A percentile compares a stretch with the other conserved stretches of the same genome.
phyloP scores from a whole-genome alignment of 2,113 vertebrate species.

The Cervus canadensis region DNA sequence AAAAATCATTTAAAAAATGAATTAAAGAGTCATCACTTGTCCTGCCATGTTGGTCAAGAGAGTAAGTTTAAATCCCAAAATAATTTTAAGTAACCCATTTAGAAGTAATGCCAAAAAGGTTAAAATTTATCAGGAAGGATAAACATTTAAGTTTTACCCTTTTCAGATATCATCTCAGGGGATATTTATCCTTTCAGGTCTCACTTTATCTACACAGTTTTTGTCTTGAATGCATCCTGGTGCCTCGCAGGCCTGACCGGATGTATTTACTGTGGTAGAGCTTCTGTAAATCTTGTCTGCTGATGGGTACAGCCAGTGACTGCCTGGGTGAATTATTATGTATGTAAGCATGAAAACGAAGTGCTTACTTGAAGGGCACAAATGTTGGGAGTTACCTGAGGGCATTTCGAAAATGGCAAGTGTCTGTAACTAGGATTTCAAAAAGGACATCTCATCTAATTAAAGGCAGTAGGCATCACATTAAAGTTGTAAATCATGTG shows the following conservation, averaged over 20 bases:
- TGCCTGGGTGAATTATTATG: constrained; percentile 39
- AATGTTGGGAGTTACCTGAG: constrained; percentile 44
- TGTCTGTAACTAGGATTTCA: constrained; percentile 37
- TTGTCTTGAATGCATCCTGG: not conserved
- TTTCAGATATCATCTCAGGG: not conserved
- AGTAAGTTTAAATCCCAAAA: not conserved
- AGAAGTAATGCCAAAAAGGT: constrained; percentile 11
- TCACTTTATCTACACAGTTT: constrained; percentile 39
- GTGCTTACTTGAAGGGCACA: constrained; percentile 39
- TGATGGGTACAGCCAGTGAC: not conserved
- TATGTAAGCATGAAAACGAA: constrained; percentile 1
- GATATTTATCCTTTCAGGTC: constrained; percentile 4
- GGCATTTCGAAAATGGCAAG: constrained; percentile 52
- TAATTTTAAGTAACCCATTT: constrained; percentile 20
- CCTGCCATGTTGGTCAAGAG: not conserved
- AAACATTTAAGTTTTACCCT: not conserved
- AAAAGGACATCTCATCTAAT: constrained; percentile 11
- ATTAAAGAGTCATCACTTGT: constrained; percentile 35
- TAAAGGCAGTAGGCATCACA: not conserved
- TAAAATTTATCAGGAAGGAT: not conserved
- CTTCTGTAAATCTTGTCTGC: constrained; percentile 34
- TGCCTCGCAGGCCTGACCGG: constrained; percentile 12
- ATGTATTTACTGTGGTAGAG: not conserved
- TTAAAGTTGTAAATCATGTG: not conserved
- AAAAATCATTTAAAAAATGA: constrained; percentile 10